These are phyloP conservation scores for Amphipoea lucens DNA, from an alignment of 2,888 invertebrate genomes.

Conservation along the genomic window DNA sequence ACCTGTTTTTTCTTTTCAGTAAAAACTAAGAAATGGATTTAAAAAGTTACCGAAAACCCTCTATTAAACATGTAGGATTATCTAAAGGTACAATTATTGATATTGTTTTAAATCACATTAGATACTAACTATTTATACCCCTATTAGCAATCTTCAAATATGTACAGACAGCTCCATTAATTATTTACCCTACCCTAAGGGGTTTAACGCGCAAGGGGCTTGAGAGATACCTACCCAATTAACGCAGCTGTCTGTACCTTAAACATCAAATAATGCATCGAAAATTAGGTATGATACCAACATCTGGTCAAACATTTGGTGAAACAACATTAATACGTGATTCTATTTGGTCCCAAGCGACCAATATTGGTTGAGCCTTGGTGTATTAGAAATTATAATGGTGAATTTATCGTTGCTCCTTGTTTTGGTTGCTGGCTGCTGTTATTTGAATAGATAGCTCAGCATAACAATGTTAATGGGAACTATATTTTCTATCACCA, in stretches of 20 bases:
- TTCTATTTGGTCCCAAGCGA: conserved; percentile 25
- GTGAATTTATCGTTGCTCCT: neutral
- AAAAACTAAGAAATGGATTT: neutral
- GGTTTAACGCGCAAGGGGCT: no score
- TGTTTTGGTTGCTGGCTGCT: neutral
- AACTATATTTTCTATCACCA: no score
- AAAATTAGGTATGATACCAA: conserved; percentile 68
- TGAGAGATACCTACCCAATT: conserved; percentile 18
- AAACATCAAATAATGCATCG: conserved; percentile 40
- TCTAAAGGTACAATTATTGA: no score
- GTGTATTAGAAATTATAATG: conserved; percentile 5
- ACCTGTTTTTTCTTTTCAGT: neutral
- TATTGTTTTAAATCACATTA: no score
- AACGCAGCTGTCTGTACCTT: conserved; percentile 22
- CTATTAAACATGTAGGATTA: neutral
- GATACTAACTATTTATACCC: neutral
- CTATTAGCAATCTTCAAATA: conserved; percentile 5
- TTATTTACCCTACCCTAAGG: neutral
- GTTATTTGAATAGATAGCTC: neutral
- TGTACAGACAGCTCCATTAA: conserved; percentile 19
- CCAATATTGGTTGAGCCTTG: conserved; percentile 38
- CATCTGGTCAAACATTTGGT: conserved; percentile 72
- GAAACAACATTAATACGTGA: conserved; percentile 51
- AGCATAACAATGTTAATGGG: neutral
- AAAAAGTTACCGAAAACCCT: neutral